phyloP scores from a whole-genome alignment of 1,140 invertebrate species.

The Lanistes nyassanus region DNA sequence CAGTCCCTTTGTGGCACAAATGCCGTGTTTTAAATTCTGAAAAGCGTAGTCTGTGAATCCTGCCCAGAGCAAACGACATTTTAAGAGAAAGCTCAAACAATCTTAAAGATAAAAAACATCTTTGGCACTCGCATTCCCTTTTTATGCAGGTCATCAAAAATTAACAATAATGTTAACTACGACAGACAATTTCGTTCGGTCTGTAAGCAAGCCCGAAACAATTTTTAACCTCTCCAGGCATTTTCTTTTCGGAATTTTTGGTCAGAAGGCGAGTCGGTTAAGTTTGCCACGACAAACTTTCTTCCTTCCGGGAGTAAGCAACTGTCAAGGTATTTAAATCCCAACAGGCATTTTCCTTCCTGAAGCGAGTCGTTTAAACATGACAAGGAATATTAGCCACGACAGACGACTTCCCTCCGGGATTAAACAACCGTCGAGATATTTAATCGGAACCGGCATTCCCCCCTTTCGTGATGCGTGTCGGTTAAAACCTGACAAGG shows the following conservation, averaged over 20 bases:
- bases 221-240: neutral
- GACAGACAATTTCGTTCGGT: neutral
- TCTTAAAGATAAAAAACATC: neutral
- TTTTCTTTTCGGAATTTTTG: neutral
- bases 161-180: neutral
- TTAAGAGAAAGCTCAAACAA: neutral
- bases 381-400: neutral
- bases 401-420: conserved; percentile 11
- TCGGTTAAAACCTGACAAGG: conserved; percentile 16
- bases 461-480: conserved; percentile 32
- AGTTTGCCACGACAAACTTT: no score
- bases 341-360: no score
- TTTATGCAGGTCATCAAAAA: neutral
- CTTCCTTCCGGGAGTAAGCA: no score
- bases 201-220: neutral
- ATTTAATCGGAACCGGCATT: neutral
- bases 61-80: neutral
- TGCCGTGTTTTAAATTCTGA: neutral
- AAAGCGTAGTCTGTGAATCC: neutral
- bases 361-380: neutral
- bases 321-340: no score
- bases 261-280: neutral
- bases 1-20: no score
- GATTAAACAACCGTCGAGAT: conserved; percentile 14
- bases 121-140: neutral